Base-by-base conservation (phyloP, 2,797 vertebrate genomes). In the Falco concolor region DNA sequence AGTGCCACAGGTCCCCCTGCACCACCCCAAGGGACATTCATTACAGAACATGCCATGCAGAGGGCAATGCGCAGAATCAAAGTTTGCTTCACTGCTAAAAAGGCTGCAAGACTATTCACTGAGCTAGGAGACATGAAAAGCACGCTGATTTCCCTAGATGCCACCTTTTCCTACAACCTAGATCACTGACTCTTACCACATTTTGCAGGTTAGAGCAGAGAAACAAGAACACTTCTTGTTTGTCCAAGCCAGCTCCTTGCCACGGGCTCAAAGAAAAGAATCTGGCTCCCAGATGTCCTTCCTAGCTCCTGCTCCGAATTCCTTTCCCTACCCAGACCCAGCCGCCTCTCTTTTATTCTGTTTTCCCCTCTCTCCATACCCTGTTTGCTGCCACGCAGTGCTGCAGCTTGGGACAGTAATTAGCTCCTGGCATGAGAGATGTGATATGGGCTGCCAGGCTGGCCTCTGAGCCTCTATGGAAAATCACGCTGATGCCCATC, bases 271-370 rank as follows among this genome's bases (percentile, higher is more conserved):
- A 40, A 73, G 49, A 82, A 70, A 77, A 77, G 64, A 87, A 85
- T 93, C 91, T 96, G 94, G 89, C 44, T 95, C 28, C 73, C 96
- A 96, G 82, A 95, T 94, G 89, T 89, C 65, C 87, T 75, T 89
- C 10, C 19, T 16, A 93, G 44, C 50, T 89, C 38, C 64, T 89
- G 79, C 42, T 74, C 36, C 57, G 86, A 93, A 93, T 90, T 96
- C 83, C 50, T 92, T 61, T 65, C 52, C 56, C 34, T 75, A 15
- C 9, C 18, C 75, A 94, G 76, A 45, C 22, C 32, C 78, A 89
- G 59, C 6, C 0, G 0, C 20, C 27, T 87, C 54, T 69, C 42
- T 86, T 54, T 65, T 13, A 56, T 34, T 72, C 40, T 32, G 12
- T 59, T 76, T 89, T 44, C 44, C n/a, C 40, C 38, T 78, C 42